Percentiles rank a stretch among this genome's conserved stretches.
Evolutionary conservation across 1,140 invertebrate genomes (phyloP).

Genomic region (Drosophila murphyi): DNA sequence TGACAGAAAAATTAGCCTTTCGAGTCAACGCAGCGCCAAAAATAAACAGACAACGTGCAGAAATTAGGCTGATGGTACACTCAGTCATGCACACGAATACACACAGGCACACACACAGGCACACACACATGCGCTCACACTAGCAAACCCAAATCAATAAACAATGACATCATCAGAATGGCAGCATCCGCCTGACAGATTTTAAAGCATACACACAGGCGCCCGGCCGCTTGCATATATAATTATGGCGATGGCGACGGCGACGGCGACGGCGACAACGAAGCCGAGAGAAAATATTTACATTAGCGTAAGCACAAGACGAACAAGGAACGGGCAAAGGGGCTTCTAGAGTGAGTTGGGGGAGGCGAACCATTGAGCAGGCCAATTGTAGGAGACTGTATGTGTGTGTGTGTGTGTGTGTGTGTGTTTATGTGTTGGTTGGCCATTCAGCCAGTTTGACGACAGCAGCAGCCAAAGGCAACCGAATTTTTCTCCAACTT

Average conservation of each 20-base stretch:
- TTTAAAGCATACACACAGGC: constrained; percentile 63
- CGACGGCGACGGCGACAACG: constrained; percentile 25
- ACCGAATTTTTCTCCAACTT: constrained; percentile 35
- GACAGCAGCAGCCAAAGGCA: constrained; percentile 61
- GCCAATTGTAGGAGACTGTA: constrained; percentile 64
- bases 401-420: constrained; percentile 29
- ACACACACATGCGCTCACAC: constrained; percentile 18
- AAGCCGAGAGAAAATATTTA: constrained; percentile 70
- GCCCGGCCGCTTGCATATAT: constrained; percentile 68
- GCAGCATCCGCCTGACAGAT: constrained; percentile 56
- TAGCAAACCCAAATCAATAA: constrained; percentile 64
- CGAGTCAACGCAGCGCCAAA: constrained; percentile 54
- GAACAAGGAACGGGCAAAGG: neutral
- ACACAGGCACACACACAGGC: constrained; percentile 11
- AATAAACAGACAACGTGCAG: constrained; percentile 61
- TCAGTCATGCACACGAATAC: constrained; percentile 9
- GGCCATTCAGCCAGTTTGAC: constrained; percentile 80
- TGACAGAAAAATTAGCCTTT: constrained; percentile 57
- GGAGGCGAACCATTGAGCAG: constrained; percentile 65
- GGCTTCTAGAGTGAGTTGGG: neutral
- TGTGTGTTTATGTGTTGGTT: constrained; percentile 49
- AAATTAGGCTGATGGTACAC: constrained; percentile 36
- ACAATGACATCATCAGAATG: constrained; percentile 73
- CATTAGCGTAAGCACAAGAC: constrained; percentile 72
- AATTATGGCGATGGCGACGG: constrained; percentile 67